Conservation (phyloP, 1,140 invertebrate species). For the Halotydeus destructor region DNA sequence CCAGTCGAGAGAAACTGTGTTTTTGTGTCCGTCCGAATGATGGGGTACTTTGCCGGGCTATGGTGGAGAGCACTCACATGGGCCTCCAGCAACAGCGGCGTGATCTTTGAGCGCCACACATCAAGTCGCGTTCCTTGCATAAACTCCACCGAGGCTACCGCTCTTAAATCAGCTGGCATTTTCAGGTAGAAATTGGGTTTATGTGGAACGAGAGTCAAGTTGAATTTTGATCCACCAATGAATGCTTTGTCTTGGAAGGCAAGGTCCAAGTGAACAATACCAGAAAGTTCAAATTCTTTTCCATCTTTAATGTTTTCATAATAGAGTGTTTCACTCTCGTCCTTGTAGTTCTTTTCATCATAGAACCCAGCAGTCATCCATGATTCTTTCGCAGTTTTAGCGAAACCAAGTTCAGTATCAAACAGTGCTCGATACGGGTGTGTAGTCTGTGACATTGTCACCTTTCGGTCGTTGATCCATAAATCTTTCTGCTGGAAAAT, state of each 20-base stretch:
- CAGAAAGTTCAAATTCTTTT: conserved; percentile 17
- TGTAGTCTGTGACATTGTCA: conserved; percentile 24
- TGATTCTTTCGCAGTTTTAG: conserved; percentile 22
- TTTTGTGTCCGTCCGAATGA: conserved; percentile 14
- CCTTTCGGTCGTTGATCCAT: conserved; percentile 26
- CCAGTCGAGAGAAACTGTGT: conserved; percentile 12
- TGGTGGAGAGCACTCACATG: conserved; percentile 8
- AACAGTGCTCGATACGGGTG: conserved; percentile 27
- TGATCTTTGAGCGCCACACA: background rate
- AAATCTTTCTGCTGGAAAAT: conserved; percentile 25
- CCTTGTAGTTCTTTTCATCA: conserved; percentile 17
- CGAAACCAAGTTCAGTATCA: conserved; percentile 25
- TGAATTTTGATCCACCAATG: conserved; percentile 10
- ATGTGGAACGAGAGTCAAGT: background rate
- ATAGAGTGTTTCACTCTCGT: no score
- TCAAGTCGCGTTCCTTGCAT: background rate
- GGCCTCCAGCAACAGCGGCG: conserved; percentile 10
- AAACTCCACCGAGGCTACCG: background rate
- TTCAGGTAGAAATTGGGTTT: background rate
- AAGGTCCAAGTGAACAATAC: conserved; percentile 14
- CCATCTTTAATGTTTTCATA: conserved; percentile 18
- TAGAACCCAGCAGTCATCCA: conserved; percentile 17
- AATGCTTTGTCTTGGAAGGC: conserved; percentile 11
- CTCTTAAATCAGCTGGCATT: background rate
- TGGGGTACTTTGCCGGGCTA: conserved; percentile 7